phyloP scores from a whole-genome alignment of 2,113 vertebrate species.

The Marmota flaviventris region DNA sequence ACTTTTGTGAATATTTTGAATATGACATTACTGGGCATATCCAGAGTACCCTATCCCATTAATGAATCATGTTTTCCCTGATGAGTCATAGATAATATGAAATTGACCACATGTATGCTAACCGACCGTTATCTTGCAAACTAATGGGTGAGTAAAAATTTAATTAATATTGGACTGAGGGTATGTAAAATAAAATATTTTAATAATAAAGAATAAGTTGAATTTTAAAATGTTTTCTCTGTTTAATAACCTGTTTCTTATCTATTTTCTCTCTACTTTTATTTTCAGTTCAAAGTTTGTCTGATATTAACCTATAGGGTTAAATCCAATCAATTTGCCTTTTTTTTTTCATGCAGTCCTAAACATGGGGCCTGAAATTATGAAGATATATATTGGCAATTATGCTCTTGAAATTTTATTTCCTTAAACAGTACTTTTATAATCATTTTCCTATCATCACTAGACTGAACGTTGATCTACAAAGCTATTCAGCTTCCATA shows the following conservation, averaged over 20 bases:
- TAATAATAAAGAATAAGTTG: neutral
- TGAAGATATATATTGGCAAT: slow-evolving; percentile 53
- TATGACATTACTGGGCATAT: neutral
- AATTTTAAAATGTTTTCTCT: slow-evolving; percentile 12
- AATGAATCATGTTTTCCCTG: neutral
- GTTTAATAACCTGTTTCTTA: neutral
- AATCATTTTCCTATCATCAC: slow-evolving; percentile 53
- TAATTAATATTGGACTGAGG: neutral
- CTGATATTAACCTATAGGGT: neutral
- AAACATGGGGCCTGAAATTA: neutral
- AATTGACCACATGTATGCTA: neutral
- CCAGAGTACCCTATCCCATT: neutral
- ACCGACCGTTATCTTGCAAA: neutral
- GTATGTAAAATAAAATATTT: neutral
- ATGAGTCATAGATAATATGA: neutral
- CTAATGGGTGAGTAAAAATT: slow-evolving; percentile 5
- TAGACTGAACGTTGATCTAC: neutral
- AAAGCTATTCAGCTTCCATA: neutral
- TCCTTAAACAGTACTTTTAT: slow-evolving; percentile 38
- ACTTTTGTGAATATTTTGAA: slow-evolving; percentile 24
- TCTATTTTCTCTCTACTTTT: neutral
- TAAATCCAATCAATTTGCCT: slow-evolving; percentile 7
- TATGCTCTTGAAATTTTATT: slow-evolving; percentile 54
- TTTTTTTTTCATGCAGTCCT: slow-evolving; percentile 13
- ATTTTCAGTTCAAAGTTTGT: slow-evolving; percentile 21